A percentile compares a stretch with the other conserved stretches of the same genome.
Evolutionary conservation across 2,888 invertebrate genomes (phyloP).

Genomic region (Stratiomys singularior): DNA sequence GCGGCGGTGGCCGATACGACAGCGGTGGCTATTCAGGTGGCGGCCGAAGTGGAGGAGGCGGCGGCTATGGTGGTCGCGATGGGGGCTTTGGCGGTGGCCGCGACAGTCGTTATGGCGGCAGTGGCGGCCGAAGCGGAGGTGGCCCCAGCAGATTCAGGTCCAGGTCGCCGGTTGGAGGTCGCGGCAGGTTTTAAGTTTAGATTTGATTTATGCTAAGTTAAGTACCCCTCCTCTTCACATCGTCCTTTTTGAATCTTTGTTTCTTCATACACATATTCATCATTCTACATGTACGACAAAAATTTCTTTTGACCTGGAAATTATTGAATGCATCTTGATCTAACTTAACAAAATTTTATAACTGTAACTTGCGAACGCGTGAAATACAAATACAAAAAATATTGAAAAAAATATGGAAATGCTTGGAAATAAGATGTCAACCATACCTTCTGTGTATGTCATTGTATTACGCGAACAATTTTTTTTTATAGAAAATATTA

Average conservation of each 20-base stretch:
- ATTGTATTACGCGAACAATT: slow-evolving; percentile 28
- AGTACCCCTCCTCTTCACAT: not conserved
- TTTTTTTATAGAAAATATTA: slow-evolving; percentile 15
- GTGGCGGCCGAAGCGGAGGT: slow-evolving; percentile 47
- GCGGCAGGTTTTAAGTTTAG: slow-evolving; percentile 44
- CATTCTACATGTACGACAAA: no score
- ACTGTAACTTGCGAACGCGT: no score
- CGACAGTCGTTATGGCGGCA: slow-evolving; percentile 19
- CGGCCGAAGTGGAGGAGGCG: slow-evolving; percentile 54
- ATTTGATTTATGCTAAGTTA: slow-evolving; percentile 9
- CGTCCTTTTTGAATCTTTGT: no score
- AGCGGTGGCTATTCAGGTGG: slow-evolving; percentile 61
- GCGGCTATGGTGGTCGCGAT: slow-evolving; percentile 58
- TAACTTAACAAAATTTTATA: not conserved
- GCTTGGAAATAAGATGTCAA: slow-evolving; percentile 14
- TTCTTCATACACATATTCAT: not conserved
- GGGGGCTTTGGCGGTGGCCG: slow-evolving; percentile 50
- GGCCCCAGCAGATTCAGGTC: slow-evolving; percentile 33
- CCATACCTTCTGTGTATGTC: slow-evolving; percentile 34
- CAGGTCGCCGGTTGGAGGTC: slow-evolving; percentile 43
- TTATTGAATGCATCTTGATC: slow-evolving; percentile 12
- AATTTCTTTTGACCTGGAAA: slow-evolving; percentile 7
- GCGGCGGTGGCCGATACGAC: slow-evolving; percentile 29
- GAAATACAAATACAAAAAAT: not conserved
- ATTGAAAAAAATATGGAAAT: not conserved